Evolutionary conservation across 2,888 invertebrate species (phyloP).

Genomic region (Heteropelma amictum): DNA sequence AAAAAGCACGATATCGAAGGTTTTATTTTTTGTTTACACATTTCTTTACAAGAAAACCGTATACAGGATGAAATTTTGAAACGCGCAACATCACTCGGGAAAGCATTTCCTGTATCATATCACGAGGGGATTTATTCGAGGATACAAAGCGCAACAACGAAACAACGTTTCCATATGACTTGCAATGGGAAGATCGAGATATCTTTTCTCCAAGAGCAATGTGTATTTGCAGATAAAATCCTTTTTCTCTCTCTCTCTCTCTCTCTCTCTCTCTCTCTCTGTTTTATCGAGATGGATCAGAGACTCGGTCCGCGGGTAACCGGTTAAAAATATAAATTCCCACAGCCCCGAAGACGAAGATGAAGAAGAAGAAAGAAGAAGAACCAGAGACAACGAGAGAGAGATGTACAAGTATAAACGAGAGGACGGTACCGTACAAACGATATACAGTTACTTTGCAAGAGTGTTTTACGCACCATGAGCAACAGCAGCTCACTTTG

Average conservation of each 20-base stretch:
- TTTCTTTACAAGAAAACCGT: neutral
- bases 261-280: constrained; percentile 19
- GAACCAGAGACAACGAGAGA: constrained; percentile 11
- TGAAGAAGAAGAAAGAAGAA: constrained; percentile 36
- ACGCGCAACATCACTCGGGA: neutral
- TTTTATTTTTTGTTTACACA: too few relatives aligned
- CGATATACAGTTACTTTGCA: constrained; percentile 67
- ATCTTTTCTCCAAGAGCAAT: constrained; percentile 1
- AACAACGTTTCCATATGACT: neutral
- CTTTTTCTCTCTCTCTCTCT: neutral
- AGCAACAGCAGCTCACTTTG: constrained; percentile 25
- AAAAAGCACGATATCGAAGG: too few relatives aligned
- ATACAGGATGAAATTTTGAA: neutral
- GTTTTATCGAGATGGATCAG: neutral
- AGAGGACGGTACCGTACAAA: constrained; percentile 66
- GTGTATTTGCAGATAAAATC: constrained; percentile 16
- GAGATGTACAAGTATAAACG: constrained; percentile 19
- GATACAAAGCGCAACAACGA: neutral
- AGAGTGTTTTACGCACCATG: constrained; percentile 39
- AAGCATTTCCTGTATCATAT: too few relatives aligned
- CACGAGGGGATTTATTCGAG: too few relatives aligned
- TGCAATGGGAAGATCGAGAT: constrained; percentile 2
- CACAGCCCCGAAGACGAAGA: constrained; percentile 60
- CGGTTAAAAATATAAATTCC: constrained; percentile 71
- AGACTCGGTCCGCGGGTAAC: constrained; percentile 58